A percentile compares a stretch with the other conserved stretches of the same genome.
These are phyloP conservation scores for Sorex fumeus DNA, from an alignment of 2,113 vertebrate genomes.

Conservation along the genomic window DNA sequence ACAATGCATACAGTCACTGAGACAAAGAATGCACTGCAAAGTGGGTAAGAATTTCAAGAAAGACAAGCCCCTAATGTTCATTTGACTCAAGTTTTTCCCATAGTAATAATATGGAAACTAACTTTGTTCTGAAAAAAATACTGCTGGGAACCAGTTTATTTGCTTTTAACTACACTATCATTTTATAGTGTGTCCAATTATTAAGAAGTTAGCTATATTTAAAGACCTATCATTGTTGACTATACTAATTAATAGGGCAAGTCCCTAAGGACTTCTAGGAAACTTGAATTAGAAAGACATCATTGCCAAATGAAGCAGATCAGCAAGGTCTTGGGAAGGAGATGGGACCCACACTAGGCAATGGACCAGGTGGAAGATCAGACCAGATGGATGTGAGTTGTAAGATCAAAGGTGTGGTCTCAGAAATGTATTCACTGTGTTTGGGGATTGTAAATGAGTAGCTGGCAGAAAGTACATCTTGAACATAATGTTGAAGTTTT, in stretches of 20 bases:
- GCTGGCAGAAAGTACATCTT: constrained; percentile 42
- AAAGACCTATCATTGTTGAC: neutral
- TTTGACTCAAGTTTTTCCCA: neutral
- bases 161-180: neutral
- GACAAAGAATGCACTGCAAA: neutral
- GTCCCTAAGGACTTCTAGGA: neutral
- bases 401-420: neutral
- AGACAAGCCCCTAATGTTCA: neutral
- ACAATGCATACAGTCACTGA: neutral
- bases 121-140: constrained; percentile 51
- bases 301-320: neutral
- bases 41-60: neutral
- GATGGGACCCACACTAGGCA: neutral
- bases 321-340: neutral
- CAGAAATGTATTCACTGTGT: neutral
- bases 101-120: neutral
- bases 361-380: neutral
- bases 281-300: constrained; percentile 31
- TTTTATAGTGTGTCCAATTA: neutral
- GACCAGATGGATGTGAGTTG: neutral
- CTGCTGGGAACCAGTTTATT: neutral
- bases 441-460: constrained; percentile 4
- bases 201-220: neutral
- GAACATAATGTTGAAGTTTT: constrained; percentile 4
- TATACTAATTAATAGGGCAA: neutral